Evolutionary conservation across 2,797 vertebrate genomes (phyloP).

Genomic region (Helarctos malayanus): DNA sequence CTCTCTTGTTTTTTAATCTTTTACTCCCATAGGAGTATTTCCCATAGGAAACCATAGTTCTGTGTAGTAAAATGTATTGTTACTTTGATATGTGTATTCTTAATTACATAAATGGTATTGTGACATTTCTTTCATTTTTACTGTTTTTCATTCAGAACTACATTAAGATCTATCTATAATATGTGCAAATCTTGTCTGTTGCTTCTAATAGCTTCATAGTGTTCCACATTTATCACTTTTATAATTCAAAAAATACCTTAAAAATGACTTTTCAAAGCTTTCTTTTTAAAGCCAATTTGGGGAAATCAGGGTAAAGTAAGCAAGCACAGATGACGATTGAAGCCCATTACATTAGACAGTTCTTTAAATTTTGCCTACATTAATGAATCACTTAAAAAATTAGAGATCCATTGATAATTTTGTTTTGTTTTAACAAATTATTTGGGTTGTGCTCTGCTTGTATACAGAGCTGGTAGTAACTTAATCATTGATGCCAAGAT

Average conservation of each 20-base stretch:
- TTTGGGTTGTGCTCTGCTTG: neutral
- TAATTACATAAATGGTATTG: neutral
- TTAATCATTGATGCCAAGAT: neutral
- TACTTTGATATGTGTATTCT: neutral
- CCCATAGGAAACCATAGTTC: neutral
- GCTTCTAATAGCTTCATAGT: neutral
- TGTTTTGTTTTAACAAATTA: neutral
- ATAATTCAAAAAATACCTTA: neutral
- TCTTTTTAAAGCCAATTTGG: neutral
- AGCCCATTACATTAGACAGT: neutral
- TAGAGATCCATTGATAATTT: neutral
- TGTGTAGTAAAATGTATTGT: neutral
- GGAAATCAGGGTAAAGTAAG: neutral
- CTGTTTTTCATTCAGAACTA: neutral
- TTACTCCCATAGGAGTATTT: neutral
- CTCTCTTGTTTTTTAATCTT: neutral
- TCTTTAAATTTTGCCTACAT: neutral
- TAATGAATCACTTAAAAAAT: neutral
- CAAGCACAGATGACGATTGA: neutral
- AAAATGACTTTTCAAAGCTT: neutral
- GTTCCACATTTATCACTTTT: neutral
- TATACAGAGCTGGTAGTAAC: neutral
- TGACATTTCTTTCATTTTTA: neutral
- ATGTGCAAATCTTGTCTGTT: neutral
- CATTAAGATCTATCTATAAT: constrained; percentile 9